Percentiles rank a stretch among this genome's conserved stretches.
Conservation (phyloP, 2,113 vertebrate species). For the Chaetodon trifascialis region DNA sequence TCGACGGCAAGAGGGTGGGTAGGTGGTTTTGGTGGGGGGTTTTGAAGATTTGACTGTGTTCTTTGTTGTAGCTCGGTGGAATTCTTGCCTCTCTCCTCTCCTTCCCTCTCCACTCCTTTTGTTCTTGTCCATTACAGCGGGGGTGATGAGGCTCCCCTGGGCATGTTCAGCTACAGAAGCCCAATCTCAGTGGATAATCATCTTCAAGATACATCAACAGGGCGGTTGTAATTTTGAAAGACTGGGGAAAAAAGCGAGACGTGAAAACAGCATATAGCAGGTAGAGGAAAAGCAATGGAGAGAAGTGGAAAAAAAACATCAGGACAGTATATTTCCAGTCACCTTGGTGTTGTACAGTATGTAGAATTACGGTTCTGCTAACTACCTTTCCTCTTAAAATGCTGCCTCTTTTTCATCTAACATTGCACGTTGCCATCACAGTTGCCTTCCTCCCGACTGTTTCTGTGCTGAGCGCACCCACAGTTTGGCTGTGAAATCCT, state of each 20-base stretch:
- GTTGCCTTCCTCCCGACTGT: conserved; percentile 56
- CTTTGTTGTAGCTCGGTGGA: conserved; percentile 80
- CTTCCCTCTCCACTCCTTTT: conserved; percentile 72
- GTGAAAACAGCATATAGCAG: conserved; percentile 1
- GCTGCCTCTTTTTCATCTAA: conserved; percentile 40
- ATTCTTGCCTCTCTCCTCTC: conserved; percentile 73
- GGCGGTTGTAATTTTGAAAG: conserved; percentile 66
- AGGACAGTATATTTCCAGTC: conserved; percentile 28
- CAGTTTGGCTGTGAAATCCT: conserved; percentile 66
- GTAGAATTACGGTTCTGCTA: conserved; percentile 6
- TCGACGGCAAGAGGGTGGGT: conserved; percentile 29
- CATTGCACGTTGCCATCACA: conserved; percentile 41
- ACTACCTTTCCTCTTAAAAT: conserved; percentile 20
- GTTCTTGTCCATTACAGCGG: conserved; percentile 77
- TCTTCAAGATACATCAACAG: conserved; percentile 76
- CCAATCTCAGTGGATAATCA: conserved; percentile 79
- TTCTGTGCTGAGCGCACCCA: conserved; percentile 59
- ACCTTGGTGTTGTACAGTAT: conserved; percentile 12
- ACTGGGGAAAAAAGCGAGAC: conserved; percentile 1
- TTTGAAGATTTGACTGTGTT: conserved; percentile 62
- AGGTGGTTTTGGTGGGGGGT: not conserved
- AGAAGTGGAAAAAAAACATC: conserved; percentile 1
- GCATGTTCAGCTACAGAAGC: conserved; percentile 74
- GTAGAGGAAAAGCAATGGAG: conserved; percentile 2
- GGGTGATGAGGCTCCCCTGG: conserved; percentile 79